Evolutionary conservation across 92 coral and sea anemone species (phyloP).

Genomic region (Phenganax marumi): DNA sequence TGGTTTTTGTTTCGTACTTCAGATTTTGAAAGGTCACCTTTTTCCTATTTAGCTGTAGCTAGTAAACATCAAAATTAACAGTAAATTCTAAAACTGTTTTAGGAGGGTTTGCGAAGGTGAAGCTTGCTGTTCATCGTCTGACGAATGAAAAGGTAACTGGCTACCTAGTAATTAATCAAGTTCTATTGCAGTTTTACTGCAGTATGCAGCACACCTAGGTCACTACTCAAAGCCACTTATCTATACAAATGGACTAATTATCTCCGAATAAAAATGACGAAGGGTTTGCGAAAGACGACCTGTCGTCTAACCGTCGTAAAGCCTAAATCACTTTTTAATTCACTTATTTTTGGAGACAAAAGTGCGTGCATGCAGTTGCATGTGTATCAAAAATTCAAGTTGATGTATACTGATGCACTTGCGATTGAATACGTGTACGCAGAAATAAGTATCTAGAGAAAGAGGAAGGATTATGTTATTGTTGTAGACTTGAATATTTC

Average conservation of each 20-base stretch:
- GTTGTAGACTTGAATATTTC: neutral
- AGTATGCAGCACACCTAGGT: neutral
- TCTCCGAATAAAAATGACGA: neutral
- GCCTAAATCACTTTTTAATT: neutral
- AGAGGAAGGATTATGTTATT: neutral
- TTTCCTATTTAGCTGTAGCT: neutral
- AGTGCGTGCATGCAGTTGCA: too few species aligned
- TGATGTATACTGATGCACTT: too few species aligned
- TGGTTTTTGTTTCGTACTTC: neutral
- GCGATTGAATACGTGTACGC: too few species aligned
- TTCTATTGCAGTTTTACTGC: neutral
- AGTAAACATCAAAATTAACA: neutral
- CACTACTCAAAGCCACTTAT: neutral
- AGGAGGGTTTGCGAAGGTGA: constrained; percentile 99
- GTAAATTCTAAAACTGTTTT: neutral
- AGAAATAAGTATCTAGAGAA: too few species aligned
- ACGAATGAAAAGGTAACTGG: constrained; percentile 84
- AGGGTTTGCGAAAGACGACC: neutral
- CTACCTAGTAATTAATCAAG: neutral
- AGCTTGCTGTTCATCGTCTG: constrained; percentile 80
- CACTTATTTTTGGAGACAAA: too few species aligned
- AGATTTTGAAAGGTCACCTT: neutral
- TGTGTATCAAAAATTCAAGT: too few species aligned
- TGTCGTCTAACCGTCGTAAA: neutral
- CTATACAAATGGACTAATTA: neutral